Conservation (phyloP, 2,797 vertebrate species). For the Mionectes olivaceus region DNA sequence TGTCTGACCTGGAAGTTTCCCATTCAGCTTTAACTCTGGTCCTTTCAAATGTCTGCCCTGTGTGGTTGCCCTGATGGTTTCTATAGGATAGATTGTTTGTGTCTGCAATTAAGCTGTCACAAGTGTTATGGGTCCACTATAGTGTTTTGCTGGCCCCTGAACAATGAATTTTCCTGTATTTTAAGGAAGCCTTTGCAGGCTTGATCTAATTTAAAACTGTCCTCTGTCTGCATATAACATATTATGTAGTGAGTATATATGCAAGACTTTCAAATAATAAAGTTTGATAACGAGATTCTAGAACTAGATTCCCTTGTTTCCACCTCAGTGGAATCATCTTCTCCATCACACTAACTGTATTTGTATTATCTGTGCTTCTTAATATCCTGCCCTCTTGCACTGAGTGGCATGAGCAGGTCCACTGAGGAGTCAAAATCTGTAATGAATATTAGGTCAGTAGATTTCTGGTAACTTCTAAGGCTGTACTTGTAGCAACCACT, state of each 20-base stretch:
- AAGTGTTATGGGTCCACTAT: neutral
- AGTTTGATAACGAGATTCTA: neutral
- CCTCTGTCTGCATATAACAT: neutral
- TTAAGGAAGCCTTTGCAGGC: neutral
- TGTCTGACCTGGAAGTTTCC: neutral
- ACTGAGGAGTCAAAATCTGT: neutral
- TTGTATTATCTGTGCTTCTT: neutral
- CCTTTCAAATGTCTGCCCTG: neutral
- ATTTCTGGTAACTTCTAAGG: neutral
- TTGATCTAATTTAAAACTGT: neutral
- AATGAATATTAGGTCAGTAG: neutral
- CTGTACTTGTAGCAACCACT: neutral
- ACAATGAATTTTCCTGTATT: neutral
- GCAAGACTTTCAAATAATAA: neutral
- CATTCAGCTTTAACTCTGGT: neutral
- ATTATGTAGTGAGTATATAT: neutral
- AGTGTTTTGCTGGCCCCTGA: neutral
- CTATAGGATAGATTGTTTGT: neutral
- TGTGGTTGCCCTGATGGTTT: neutral
- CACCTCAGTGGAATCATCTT: neutral
- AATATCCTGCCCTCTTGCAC: neutral
- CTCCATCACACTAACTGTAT: neutral
- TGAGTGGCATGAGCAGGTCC: neutral
- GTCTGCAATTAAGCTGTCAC: neutral
- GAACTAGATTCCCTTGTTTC: neutral